phyloP scores from a whole-genome alignment of 2,113 vertebrate genomes.

The Hyaena hyaena region DNA sequence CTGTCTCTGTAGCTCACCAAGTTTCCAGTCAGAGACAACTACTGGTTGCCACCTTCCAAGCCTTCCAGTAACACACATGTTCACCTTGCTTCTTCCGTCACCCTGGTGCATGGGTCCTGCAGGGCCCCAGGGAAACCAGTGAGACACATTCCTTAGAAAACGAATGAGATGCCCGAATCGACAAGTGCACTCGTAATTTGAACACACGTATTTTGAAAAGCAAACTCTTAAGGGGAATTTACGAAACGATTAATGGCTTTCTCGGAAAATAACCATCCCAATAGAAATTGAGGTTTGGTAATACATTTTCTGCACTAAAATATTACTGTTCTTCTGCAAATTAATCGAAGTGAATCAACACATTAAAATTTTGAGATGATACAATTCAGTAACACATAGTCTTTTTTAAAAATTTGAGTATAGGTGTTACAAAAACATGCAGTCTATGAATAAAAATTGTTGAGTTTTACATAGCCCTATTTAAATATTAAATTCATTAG shows the following conservation, averaged over 20 bases:
- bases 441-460: background rate
- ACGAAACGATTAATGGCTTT: slow-evolving; percentile 25
- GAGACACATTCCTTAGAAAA: background rate
- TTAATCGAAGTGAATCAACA: background rate
- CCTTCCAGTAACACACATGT: background rate
- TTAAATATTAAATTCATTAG: background rate
- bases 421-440: background rate
- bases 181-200: background rate
- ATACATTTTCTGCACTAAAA: background rate
- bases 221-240: background rate
- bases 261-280: background rate
- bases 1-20: background rate
- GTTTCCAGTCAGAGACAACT: background rate
- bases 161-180: background rate
- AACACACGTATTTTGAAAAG: slow-evolving; percentile 17
- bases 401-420: background rate
- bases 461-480: background rate
- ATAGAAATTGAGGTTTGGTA: background rate
- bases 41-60: background rate
- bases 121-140: background rate
- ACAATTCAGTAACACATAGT: background rate
- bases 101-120: background rate
- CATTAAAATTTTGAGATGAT: background rate
- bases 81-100: background rate
- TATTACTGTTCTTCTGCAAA: background rate